phyloP scores from a whole-genome alignment of 2,113 vertebrate genomes.

The Prietella phreatophila region DNA sequence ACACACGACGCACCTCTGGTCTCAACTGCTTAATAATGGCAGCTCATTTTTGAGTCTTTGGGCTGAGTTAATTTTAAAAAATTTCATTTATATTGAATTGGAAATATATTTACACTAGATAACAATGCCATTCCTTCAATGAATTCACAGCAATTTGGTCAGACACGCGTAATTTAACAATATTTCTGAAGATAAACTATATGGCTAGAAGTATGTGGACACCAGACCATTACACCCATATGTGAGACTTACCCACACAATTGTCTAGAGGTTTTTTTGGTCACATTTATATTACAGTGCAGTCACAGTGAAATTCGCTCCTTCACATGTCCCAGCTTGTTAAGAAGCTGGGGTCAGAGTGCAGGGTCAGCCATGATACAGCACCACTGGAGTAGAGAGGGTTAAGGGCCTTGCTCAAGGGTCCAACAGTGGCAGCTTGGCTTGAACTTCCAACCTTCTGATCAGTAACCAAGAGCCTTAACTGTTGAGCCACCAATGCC shows the following conservation, averaged over 20 bases:
- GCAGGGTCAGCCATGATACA: too few species aligned
- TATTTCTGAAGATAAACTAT: background rate
- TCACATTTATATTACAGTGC: too few species aligned
- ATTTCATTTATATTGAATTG: background rate
- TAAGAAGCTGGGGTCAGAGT: too few species aligned
- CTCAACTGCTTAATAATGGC: constrained; percentile 20
- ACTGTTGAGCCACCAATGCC: too few species aligned
- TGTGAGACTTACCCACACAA: background rate
- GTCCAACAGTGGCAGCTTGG: too few species aligned
- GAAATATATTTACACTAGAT: background rate
- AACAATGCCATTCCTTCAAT: background rate
- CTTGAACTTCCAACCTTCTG: too few species aligned
- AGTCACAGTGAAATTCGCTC: too few species aligned
- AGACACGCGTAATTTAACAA: background rate
- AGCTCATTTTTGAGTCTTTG: background rate
- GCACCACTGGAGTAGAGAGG: too few species aligned
- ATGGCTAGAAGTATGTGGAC: background rate
- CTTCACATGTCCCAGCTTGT: too few species aligned
- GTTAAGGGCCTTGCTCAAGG: too few species aligned
- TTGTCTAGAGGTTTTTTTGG: too few species aligned
- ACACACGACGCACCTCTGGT: background rate
- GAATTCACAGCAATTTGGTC: background rate
- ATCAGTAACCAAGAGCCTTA: too few species aligned
- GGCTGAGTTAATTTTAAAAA: background rate
- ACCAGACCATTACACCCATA: background rate